phyloP scores from a whole-genome alignment of 2,113 vertebrate species.

The Tichodroma muraria region DNA sequence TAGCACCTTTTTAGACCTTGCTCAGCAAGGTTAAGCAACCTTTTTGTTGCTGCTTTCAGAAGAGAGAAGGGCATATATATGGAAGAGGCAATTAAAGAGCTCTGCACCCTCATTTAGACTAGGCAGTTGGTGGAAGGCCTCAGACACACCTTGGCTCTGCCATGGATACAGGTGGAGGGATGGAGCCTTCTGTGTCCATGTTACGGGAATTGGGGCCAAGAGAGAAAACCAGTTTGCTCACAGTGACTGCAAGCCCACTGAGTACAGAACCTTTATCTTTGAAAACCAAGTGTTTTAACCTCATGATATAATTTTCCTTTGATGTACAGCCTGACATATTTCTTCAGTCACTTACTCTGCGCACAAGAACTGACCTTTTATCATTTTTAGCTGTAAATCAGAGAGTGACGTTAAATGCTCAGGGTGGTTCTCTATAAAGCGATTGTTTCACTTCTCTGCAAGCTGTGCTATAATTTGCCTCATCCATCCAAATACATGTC shows the following conservation, averaged over 20 bases:
- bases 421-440: conserved; percentile 9
- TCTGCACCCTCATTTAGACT: background rate
- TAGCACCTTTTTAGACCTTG: background rate
- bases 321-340: background rate
- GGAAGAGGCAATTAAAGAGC: background rate
- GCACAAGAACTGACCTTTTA: background rate
- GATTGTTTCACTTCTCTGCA: conserved; percentile 21
- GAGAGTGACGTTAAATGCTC: background rate
- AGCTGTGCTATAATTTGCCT: conserved; percentile 29
- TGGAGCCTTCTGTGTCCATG: background rate
- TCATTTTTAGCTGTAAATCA: conserved; percentile 10
- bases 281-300: background rate
- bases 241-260: fast-evolving
- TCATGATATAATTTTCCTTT: background rate
- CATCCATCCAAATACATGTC: conserved; percentile 34
- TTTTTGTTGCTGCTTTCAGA: background rate
- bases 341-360: background rate
- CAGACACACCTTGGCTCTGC: background rate
- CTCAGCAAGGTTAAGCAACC: background rate
- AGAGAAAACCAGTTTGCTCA: background rate
- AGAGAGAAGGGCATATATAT: background rate
- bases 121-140: background rate
- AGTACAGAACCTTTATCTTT: background rate
- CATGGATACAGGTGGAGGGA: background rate
- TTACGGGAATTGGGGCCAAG: background rate